Conservation (phyloP, 2,113 vertebrate genomes). For the Ceuthmochares aereus region DNA sequence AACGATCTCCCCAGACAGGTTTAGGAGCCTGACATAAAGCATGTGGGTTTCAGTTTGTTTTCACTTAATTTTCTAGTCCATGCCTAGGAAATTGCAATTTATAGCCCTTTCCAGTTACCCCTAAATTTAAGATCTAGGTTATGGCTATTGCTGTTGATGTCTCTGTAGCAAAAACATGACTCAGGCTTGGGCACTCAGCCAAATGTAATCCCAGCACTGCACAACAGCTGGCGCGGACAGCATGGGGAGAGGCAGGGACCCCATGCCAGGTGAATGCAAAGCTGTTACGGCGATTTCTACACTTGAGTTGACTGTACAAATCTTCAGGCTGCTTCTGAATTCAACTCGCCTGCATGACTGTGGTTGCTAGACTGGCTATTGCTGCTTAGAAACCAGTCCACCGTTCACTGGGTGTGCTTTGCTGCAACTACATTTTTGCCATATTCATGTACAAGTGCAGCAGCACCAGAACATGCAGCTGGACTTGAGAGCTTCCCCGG, state of each 20-base stretch:
- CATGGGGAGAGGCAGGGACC: background rate
- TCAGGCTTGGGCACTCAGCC: background rate
- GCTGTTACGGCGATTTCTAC: constrained; percentile 17
- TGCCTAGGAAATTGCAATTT: background rate
- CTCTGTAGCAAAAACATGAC: background rate
- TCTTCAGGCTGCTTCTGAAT: background rate
- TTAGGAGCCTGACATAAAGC: background rate
- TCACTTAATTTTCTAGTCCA: background rate
- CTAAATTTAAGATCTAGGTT: background rate
- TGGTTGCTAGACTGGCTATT: background rate
- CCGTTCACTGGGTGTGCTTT: background rate
- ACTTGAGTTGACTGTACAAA: background rate
- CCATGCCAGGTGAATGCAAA: constrained; percentile 17
- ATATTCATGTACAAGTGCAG: background rate
- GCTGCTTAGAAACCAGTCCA: background rate
- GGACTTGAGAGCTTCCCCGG: background rate
- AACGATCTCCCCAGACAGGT: background rate
- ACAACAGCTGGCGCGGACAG: background rate
- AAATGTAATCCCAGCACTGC: constrained; percentile 6
- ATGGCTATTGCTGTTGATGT: background rate
- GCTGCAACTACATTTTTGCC: background rate
- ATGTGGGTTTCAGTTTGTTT: background rate
- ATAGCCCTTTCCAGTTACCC: background rate
- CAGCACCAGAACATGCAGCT: background rate
- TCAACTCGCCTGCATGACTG: fast-evolving